These are phyloP conservation scores for Phoronis australis DNA, from an alignment of 2,888 invertebrate species.

Conservation along the genomic window DNA sequence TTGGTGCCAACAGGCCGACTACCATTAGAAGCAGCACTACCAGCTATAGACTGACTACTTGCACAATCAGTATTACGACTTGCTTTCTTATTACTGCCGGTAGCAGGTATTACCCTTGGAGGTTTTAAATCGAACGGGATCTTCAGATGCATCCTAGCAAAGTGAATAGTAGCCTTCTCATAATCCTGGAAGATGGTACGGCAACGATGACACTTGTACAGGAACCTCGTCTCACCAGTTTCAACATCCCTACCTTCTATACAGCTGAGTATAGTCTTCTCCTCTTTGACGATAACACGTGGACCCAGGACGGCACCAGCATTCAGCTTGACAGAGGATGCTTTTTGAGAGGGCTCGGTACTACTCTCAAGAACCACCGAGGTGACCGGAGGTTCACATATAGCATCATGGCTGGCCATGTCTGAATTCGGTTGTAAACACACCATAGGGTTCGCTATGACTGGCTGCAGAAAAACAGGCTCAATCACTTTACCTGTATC, in stretches of 20 bases:
- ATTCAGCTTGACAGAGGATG: constrained; percentile 5
- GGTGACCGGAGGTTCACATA: not conserved
- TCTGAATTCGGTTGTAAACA: too few species aligned
- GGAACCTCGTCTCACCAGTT: constrained; percentile 34
- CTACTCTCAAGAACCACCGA: not conserved
- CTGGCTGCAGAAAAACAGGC: too few species aligned
- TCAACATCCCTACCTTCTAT: constrained; percentile 39
- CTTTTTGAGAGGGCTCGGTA: not conserved
- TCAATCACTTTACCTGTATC: too few species aligned
- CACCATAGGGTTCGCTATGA: too few species aligned
- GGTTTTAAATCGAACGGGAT: not conserved
- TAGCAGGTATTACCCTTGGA: not conserved
- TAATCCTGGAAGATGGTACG: constrained; percentile 39
- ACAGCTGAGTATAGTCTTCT: constrained; percentile 42
- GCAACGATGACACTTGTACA: constrained; percentile 50
- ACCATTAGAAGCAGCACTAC: not conserved
- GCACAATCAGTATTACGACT: too few species aligned
- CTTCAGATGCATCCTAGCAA: constrained; percentile 22
- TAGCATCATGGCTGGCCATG: too few species aligned
- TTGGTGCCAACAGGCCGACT: too few species aligned
- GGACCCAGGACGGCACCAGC: not conserved
- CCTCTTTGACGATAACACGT: constrained; percentile 30
- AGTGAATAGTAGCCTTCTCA: constrained; percentile 40
- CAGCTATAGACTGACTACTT: too few species aligned
- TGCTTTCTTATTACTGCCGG: not conserved